phyloP scores from a whole-genome alignment of 23 tunicate genomes.

The Trididemnum clinides region DNA sequence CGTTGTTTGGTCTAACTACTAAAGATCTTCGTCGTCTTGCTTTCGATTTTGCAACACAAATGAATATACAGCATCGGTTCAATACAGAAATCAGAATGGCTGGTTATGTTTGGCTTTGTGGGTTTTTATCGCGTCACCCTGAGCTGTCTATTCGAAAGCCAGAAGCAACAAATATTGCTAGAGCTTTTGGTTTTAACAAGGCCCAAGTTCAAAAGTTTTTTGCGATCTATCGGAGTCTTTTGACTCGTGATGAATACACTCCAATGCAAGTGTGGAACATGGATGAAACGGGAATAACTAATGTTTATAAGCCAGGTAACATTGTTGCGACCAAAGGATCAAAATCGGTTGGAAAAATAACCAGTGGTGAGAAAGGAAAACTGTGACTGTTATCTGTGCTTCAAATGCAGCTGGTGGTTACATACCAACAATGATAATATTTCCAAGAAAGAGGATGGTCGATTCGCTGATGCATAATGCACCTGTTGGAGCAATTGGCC shows the following conservation, averaged over 20 bases:
- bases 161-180: background rate
- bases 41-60: conserved; percentile 4
- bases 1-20: conserved; percentile 4
- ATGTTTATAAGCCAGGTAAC: background rate
- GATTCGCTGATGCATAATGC: conserved; percentile 5
- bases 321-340: background rate
- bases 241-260: background rate
- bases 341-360: conserved; percentile 4
- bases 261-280: background rate
- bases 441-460: conserved; percentile 1
- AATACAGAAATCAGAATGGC: conserved; percentile 24
- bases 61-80: conserved; percentile 3
- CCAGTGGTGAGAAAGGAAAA: conserved; percentile 17
- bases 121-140: conserved; percentile 2
- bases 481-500: conserved; percentile 13
- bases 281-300: conserved; percentile 9
- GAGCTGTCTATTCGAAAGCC: conserved; percentile 2
- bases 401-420: background rate
- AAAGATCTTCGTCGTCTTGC: conserved; percentile 12
- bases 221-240: background rate
- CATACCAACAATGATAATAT: conserved; percentile 2
- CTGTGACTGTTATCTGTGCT: conserved; percentile 6
- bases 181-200: conserved; percentile 15
- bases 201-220: background rate
- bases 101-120: conserved; percentile 11